These are phyloP conservation scores for Cardiocondyla obscurior DNA, from an alignment of 1,140 invertebrate species.

Conservation along the genomic window DNA sequence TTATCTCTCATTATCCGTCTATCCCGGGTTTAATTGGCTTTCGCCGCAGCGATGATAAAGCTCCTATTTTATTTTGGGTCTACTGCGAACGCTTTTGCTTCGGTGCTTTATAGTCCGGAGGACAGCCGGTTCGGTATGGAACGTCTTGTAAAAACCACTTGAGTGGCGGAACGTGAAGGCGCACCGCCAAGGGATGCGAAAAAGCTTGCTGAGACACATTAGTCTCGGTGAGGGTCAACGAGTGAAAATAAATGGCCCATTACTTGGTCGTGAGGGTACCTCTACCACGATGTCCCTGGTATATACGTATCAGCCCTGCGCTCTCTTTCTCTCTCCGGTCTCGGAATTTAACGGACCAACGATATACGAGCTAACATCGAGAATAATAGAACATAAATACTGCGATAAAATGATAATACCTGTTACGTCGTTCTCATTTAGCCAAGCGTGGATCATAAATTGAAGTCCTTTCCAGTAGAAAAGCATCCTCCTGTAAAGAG, in stretches of 20 bases:
- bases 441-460: conserved; percentile 7
- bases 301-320: background rate
- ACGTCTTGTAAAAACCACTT: conserved; percentile 58
- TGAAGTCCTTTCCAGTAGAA: background rate
- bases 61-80: conserved; percentile 6
- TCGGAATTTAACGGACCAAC: conserved; percentile 65
- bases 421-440: conserved; percentile 61
- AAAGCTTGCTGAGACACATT: conserved; percentile 75
- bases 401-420: conserved; percentile 66
- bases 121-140: conserved; percentile 20
- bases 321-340: background rate
- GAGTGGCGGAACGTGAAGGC: conserved; percentile 61
- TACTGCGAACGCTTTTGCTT: conserved; percentile 26
- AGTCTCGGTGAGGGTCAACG: conserved; percentile 75
- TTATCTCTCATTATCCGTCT: background rate
- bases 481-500: background rate
- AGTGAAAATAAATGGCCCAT: conserved; percentile 78
- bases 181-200: conserved; percentile 60
- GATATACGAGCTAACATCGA: conserved; percentile 54
- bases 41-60: conserved; percentile 30
- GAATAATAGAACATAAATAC: conserved; percentile 71
- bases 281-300: conserved; percentile 45
- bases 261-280: conserved; percentile 66
- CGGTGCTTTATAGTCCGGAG: conserved; percentile 35
- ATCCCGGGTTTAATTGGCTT: conserved; percentile 17